A percentile compares a stretch with the other conserved stretches of the same genome.
These are phyloP conservation scores for Ceyx cyanopectus DNA, from an alignment of 2,113 vertebrate species.

Conservation along the genomic window DNA sequence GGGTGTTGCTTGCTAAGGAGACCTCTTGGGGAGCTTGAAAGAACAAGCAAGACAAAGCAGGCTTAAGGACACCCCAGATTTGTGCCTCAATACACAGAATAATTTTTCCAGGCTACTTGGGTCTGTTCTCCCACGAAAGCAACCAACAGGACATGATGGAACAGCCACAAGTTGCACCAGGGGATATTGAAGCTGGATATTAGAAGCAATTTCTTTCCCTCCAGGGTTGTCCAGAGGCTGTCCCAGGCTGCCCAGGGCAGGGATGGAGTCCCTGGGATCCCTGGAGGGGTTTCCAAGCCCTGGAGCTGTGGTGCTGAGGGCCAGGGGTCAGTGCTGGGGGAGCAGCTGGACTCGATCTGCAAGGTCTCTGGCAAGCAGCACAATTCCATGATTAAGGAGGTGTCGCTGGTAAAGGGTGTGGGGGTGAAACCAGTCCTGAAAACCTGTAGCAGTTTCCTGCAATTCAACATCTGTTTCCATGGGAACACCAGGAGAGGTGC, in stretches of 20 bases:
- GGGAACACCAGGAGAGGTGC: slow-evolving; percentile 48
- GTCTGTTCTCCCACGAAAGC: neutral
- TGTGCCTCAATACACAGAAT: neutral
- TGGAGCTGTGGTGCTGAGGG: neutral
- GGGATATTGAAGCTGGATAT: neutral
- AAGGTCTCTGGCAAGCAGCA: neutral
- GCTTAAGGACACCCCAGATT: neutral
- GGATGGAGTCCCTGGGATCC: too few species aligned
- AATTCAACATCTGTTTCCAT: slow-evolving; percentile 67
- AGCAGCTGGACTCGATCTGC: neutral
- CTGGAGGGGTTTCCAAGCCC: too few species aligned
- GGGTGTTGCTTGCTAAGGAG: neutral
- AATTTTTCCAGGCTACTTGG: neutral
- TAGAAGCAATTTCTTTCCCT: neutral
- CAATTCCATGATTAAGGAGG: neutral
- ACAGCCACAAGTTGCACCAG: neutral
- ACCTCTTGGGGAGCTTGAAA: neutral
- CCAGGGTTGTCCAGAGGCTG: neutral
- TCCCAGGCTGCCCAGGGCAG: neutral
- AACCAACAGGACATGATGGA: neutral
- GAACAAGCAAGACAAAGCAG: neutral
- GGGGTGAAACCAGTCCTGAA: neutral
- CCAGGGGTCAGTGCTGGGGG: neutral
- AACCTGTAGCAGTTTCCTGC: neutral
- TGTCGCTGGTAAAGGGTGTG: neutral